These are phyloP conservation scores for Buathra laborator DNA, from an alignment of 2,888 invertebrate genomes.

Conservation along the genomic window DNA sequence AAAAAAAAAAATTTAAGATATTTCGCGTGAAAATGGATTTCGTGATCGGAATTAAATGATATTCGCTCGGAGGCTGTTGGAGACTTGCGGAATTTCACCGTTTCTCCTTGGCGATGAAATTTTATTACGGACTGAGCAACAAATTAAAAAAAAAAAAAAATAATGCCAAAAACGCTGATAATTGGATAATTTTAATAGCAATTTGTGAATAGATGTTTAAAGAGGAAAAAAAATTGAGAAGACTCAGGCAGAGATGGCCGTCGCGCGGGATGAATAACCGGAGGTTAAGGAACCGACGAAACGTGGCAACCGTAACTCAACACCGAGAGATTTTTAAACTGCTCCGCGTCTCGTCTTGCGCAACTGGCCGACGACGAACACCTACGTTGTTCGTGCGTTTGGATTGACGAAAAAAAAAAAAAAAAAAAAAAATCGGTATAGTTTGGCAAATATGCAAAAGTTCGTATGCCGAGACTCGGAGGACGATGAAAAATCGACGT, in stretches of 20 bases:
- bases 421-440: background rate
- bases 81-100: background rate
- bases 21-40: conserved; percentile 45
- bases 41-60: conserved; percentile 53
- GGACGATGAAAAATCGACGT: too few relatives aligned
- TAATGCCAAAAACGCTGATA: too few relatives aligned
- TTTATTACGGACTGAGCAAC: background rate
- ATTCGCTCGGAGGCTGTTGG: background rate
- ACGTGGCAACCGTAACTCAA: conserved; percentile 40
- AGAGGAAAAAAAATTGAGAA: background rate
- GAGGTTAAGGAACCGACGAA: conserved; percentile 49
- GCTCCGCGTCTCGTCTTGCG: conserved; percentile 41
- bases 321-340: conserved; percentile 40
- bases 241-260: background rate
- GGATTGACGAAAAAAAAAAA: background rate
- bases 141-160: too few relatives aligned
- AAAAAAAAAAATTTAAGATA: conserved; percentile 4
- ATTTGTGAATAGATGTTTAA: background rate
- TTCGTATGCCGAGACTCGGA: too few relatives aligned
- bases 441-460: conserved; percentile 19
- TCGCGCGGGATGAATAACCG: background rate
- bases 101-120: background rate
- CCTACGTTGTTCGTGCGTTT: conserved; percentile 11
- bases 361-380: conserved; percentile 32
- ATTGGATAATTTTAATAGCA: too few relatives aligned